Conservation (phyloP, 2,888 invertebrate genomes). For the Idaea straminata region DNA sequence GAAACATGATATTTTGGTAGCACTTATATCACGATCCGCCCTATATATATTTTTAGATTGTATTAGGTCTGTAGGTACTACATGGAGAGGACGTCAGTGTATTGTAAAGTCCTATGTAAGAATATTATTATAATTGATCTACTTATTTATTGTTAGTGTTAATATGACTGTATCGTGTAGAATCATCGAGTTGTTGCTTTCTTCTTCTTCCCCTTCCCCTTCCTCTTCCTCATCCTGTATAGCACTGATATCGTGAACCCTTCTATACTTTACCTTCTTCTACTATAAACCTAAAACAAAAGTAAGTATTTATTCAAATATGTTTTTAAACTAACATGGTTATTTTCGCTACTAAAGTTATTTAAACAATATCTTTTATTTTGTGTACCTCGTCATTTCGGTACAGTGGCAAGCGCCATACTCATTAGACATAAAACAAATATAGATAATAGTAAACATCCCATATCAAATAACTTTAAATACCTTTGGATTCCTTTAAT, state of each 20-base stretch:
- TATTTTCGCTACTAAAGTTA: too few relatives aligned
- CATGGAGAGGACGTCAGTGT: slow-evolving; percentile 36
- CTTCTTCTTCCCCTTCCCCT: slow-evolving; percentile 18
- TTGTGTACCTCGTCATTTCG: too few relatives aligned
- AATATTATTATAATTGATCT: slow-evolving; percentile 25
- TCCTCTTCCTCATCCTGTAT: slow-evolving; percentile 9
- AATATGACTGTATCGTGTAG: slow-evolving; percentile 24
- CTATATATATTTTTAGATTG: slow-evolving; percentile 67
- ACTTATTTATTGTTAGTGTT: slow-evolving; percentile 15
- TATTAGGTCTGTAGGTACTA: slow-evolving; percentile 35
- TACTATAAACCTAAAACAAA: not conserved
- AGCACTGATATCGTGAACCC: slow-evolving; percentile 15
- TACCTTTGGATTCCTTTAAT: too few relatives aligned
- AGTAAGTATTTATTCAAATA: not conserved
- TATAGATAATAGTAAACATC: too few relatives aligned
- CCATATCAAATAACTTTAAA: too few relatives aligned
- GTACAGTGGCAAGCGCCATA: too few relatives aligned
- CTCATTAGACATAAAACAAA: too few relatives aligned
- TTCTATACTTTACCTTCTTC: not conserved
- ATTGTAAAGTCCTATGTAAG: slow-evolving; percentile 36
- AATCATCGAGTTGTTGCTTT: slow-evolving; percentile 22
- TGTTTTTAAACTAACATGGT: too few relatives aligned
- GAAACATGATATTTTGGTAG: slow-evolving; percentile 65
- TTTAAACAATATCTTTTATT: too few relatives aligned
- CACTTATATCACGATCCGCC: slow-evolving; percentile 70